phyloP scores from a whole-genome alignment of 92 coral and sea anemone genomes.

The Actinernus sp. region DNA sequence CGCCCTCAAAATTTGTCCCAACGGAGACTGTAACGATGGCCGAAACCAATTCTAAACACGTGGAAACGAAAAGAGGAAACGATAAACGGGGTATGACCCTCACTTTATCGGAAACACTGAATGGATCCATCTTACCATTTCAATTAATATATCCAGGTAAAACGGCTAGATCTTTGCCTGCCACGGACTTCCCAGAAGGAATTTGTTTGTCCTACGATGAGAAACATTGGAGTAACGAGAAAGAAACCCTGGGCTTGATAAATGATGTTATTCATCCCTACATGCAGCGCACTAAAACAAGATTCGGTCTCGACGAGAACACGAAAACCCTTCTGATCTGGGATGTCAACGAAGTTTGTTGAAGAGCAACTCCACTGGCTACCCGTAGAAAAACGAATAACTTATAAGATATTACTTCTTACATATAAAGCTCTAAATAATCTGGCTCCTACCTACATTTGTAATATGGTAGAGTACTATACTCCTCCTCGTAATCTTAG shows the following conservation, averaged over 20 bases:
- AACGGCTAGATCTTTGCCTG: constrained; percentile 67
- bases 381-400: too few species aligned
- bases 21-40: constrained; percentile 69
- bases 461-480: too few species aligned
- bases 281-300: constrained; percentile 49
- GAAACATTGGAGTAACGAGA: constrained; percentile 68
- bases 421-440: too few species aligned
- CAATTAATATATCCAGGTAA: constrained; percentile 63
- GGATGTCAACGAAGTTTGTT: constrained; percentile 51
- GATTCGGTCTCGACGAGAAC: constrained; percentile 52
- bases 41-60: constrained; percentile 56
- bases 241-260: constrained; percentile 47
- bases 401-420: too few species aligned
- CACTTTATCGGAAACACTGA: constrained; percentile 68
- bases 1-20: constrained; percentile 65
- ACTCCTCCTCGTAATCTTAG: too few species aligned
- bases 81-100: constrained; percentile 67
- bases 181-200: constrained; percentile 67
- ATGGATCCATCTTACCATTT: constrained; percentile 57
- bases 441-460: too few species aligned
- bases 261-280: constrained; percentile 48
- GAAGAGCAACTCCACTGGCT: neutral
- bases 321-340: constrained; percentile 53
- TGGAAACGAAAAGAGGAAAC: constrained; percentile 60
- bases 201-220: constrained; percentile 59